Percentiles rank a stretch among this genome's conserved stretches.
Conservation (phyloP, 2,113 vertebrate genomes). For the Arenaria interpres region DNA sequence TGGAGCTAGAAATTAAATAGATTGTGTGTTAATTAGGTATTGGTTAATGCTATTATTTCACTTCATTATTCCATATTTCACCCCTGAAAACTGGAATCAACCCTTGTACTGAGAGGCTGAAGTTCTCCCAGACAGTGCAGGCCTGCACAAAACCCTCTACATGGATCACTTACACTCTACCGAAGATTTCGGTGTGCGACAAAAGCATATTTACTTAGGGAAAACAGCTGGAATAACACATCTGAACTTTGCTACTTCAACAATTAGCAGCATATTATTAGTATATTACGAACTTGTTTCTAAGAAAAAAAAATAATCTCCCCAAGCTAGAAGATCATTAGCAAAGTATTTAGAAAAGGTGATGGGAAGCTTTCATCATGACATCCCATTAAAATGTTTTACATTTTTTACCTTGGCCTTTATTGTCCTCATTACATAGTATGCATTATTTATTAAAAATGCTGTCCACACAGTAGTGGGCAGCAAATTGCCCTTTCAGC, state of each 20-base stretch:
- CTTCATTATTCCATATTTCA: constrained; percentile 56
- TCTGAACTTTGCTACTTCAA: background rate
- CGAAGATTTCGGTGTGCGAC: background rate
- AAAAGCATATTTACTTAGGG: background rate
- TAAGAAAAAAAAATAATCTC: background rate
- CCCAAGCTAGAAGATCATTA: constrained; percentile 35
- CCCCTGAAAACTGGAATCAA: background rate
- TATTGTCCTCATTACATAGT: constrained; percentile 68
- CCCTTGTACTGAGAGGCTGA: background rate
- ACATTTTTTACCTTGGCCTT: constrained; percentile 65
- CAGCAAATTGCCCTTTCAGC: constrained; percentile 66
- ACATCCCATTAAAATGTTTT: constrained; percentile 66
- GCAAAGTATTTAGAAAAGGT: constrained; percentile 59
- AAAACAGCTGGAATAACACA: background rate
- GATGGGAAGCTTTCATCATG: constrained; percentile 60
- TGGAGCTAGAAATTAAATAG: constrained; percentile 61
- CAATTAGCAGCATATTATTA: background rate
- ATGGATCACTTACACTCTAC: background rate
- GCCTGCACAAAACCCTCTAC: background rate
- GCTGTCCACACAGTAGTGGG: constrained; percentile 37
- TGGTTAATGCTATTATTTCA: constrained; percentile 69
- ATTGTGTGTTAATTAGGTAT: constrained; percentile 68
- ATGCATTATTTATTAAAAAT: constrained; percentile 72
- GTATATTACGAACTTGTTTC: background rate
- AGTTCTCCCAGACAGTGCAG: background rate